phyloP scores from a whole-genome alignment of 2,888 invertebrate species.

The Agrilus mali region DNA sequence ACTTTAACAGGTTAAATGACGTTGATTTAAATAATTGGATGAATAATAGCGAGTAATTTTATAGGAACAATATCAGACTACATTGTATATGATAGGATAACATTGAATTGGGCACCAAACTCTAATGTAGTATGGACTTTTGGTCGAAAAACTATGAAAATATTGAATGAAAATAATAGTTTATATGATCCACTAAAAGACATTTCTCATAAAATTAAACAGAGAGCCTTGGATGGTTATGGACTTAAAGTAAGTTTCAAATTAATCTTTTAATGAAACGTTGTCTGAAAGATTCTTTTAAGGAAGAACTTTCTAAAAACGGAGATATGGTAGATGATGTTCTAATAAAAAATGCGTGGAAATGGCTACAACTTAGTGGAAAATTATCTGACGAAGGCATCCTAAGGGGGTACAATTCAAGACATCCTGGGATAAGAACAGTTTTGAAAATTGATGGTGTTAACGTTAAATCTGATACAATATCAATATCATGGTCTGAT shows the following conservation, averaged over 20 bases:
- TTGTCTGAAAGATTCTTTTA: constrained; percentile 14
- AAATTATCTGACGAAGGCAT: constrained; percentile 55
- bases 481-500: constrained; percentile 51
- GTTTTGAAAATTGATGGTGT: constrained; percentile 41
- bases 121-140: constrained; percentile 64
- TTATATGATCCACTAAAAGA: constrained; percentile 48
- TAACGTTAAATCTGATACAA: constrained; percentile 45
- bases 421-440: constrained; percentile 49
- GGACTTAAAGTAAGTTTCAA: constrained; percentile 55
- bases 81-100: constrained; percentile 69
- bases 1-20: constrained; percentile 37
- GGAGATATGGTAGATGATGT: constrained; percentile 66
- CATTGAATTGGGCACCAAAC: constrained; percentile 67
- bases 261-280: no score
- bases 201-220: constrained; percentile 60
- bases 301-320: constrained; percentile 67
- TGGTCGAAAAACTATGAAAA: constrained; percentile 52
- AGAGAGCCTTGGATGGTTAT: constrained; percentile 59
- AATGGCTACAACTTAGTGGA: constrained; percentile 63
- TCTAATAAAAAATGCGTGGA: constrained; percentile 69
- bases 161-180: constrained; percentile 39
- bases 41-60: constrained; percentile 10
- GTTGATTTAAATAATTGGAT: not conserved
- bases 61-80: constrained; percentile 56
- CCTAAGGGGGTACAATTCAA: constrained; percentile 41